Conservation (phyloP, 1,140 invertebrate genomes). For the Schmidtea mediterranea region DNA sequence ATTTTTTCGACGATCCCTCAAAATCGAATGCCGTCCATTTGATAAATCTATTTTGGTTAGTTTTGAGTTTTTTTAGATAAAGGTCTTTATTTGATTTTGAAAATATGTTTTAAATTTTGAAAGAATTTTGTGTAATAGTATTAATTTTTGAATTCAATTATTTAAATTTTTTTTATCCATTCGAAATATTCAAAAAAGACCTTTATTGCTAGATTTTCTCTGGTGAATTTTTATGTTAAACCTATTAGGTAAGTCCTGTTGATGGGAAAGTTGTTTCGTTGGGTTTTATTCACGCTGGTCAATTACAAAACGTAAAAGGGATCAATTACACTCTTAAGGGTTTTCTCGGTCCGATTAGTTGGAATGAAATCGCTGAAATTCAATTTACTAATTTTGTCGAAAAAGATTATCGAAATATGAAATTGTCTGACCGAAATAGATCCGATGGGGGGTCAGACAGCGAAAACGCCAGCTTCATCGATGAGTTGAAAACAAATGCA, state of each 20-base stretch:
- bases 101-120: too few species aligned
- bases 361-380: neutral
- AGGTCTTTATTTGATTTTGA: too few species aligned
- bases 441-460: neutral
- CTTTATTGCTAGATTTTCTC: too few species aligned
- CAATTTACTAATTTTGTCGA: neutral
- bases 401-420: too few species aligned
- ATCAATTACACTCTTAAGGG: conserved; percentile 65
- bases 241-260: conserved; percentile 53
- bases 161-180: too few species aligned
- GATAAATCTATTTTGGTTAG: conserved; percentile 24
- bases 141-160: too few species aligned
- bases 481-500: conserved; percentile 9
- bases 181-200: too few species aligned
- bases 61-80: too few species aligned
- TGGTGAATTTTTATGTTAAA: too few species aligned
- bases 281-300: conserved; percentile 51
- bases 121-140: too few species aligned
- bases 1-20: conserved; percentile 62
- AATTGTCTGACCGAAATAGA: neutral
- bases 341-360: conserved; percentile 43
- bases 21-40: conserved; percentile 46
- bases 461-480: neutral
- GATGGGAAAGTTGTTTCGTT: conserved; percentile 70
- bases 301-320: conserved; percentile 68